These are phyloP conservation scores for Drosophila grimshawi DNA, from an alignment of 1,140 invertebrate genomes.

Conservation along the genomic window DNA sequence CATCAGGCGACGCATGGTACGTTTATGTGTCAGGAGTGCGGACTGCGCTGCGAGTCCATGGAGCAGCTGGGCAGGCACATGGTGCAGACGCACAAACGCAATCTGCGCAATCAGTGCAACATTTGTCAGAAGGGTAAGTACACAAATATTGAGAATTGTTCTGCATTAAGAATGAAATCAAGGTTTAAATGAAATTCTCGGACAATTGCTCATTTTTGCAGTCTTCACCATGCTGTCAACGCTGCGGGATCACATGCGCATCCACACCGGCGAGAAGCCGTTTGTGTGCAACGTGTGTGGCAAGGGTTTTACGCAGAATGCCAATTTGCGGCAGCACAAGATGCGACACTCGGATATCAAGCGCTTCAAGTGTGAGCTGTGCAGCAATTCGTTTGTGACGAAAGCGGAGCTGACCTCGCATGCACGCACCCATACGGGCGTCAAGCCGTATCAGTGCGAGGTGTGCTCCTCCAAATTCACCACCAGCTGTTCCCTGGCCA, in stretches of 20 bases:
- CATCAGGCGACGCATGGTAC: conserved; percentile 75
- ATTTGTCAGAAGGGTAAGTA: conserved; percentile 86
- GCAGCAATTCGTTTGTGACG: conserved; percentile 79
- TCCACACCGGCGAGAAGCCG: conserved; percentile 84
- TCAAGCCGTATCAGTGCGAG: conserved; percentile 89
- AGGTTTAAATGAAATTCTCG: neutral
- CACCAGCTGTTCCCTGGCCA: conserved; percentile 89
- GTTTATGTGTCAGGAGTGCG: conserved; percentile 77
- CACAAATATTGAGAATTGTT: neutral
- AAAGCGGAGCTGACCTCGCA: conserved; percentile 87
- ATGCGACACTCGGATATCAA: conserved; percentile 86
- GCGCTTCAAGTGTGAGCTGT: conserved; percentile 86
- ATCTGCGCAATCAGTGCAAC: conserved; percentile 86
- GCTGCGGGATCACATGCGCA: conserved; percentile 85
- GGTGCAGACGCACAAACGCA: conserved; percentile 85
- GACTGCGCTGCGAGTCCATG: conserved; percentile 71
- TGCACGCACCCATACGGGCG: conserved; percentile 87
- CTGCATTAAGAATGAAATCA: neutral
- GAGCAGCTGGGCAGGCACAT: conserved; percentile 84
- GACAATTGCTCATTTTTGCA: conserved; percentile 15
- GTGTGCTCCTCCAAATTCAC: conserved; percentile 91
- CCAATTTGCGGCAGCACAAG: conserved; percentile 86
- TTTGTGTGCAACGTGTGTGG: conserved; percentile 84
- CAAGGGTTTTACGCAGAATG: conserved; percentile 86
- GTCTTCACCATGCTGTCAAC: conserved; percentile 86